These are phyloP conservation scores for Hedychridium roseum DNA, from an alignment of 2,888 invertebrate genomes.

Conservation along the genomic window DNA sequence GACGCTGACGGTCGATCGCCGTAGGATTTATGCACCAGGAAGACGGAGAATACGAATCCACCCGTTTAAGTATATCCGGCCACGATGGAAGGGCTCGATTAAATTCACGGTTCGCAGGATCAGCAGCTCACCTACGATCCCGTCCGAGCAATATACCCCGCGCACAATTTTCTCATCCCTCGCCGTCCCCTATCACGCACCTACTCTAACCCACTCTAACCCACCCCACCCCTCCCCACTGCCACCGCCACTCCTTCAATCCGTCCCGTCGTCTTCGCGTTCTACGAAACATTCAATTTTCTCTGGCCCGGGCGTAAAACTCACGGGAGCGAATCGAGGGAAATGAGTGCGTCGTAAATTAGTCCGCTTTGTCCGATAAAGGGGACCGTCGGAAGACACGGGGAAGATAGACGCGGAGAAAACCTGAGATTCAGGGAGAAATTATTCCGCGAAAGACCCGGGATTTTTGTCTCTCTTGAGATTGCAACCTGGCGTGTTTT, in stretches of 20 bases:
- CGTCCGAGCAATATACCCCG: too few relatives aligned
- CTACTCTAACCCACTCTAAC: constrained; percentile 4
- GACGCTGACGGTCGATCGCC: constrained; percentile 32
- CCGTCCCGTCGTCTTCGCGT: constrained; percentile 1
- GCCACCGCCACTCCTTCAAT: constrained; percentile 1
- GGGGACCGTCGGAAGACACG: too few relatives aligned
- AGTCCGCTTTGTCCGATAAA: too few relatives aligned
- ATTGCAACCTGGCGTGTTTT: too few relatives aligned
- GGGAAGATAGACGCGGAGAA: too few relatives aligned
- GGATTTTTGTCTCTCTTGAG: too few relatives aligned
- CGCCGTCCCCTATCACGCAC: too few relatives aligned
- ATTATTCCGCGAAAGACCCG: too few relatives aligned
- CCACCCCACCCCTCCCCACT: constrained; percentile 10
- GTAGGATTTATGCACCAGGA: constrained; percentile 38
- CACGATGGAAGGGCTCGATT: constrained; percentile 29
- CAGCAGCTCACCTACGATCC: too few relatives aligned
- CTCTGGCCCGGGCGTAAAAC: background rate
- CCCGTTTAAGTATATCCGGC: constrained; percentile 33
- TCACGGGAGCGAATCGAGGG: background rate
- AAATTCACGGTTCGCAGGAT: constrained; percentile 33
- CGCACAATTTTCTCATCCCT: too few relatives aligned
- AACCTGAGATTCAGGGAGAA: too few relatives aligned
- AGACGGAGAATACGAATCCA: constrained; percentile 27
- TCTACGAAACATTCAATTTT: constrained; percentile 6
- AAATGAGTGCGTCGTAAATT: too few relatives aligned